Percentiles rank a stretch among this genome's conserved stretches.
Conservation (phyloP, 1,140 invertebrate species). For the Drosophila sproati region DNA sequence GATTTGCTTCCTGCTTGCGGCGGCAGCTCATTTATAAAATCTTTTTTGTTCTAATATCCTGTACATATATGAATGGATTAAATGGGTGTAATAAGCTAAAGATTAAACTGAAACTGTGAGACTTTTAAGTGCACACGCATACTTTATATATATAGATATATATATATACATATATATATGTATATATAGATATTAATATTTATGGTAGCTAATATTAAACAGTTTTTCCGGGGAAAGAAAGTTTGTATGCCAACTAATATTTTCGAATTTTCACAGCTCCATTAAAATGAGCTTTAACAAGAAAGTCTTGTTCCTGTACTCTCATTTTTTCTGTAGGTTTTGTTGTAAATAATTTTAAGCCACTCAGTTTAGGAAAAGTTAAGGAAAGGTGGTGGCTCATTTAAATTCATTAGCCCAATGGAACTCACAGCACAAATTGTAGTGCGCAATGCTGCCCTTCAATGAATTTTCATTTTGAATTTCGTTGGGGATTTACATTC, state of each 20-base stretch:
- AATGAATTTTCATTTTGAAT: constrained; percentile 46
- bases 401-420: constrained; percentile 67
- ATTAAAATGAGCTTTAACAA: no score
- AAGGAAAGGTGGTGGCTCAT: constrained; percentile 56
- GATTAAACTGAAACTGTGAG: no score
- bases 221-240: no score
- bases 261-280: no score
- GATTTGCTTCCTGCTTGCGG: constrained; percentile 66
- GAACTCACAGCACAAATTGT: constrained; percentile 4
- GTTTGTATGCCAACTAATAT: no score
- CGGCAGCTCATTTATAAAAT: constrained; percentile 78
- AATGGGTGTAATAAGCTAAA: background rate
- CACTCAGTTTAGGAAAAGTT: constrained; percentile 47
- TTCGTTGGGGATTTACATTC: constrained; percentile 26
- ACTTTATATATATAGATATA: no score
- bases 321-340: constrained; percentile 50
- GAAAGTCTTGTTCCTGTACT: no score
- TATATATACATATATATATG: no score
- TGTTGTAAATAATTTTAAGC: constrained; percentile 72
- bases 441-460: constrained; percentile 48
- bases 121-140: no score
- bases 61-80: background rate
- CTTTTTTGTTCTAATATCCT: constrained; percentile 33
- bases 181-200: no score
- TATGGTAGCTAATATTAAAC: no score